Evolutionary conservation across 2,113 vertebrate species (phyloP), one percentile per base, ranked within the genome.

Genomic region (Eira barbara): DNA sequence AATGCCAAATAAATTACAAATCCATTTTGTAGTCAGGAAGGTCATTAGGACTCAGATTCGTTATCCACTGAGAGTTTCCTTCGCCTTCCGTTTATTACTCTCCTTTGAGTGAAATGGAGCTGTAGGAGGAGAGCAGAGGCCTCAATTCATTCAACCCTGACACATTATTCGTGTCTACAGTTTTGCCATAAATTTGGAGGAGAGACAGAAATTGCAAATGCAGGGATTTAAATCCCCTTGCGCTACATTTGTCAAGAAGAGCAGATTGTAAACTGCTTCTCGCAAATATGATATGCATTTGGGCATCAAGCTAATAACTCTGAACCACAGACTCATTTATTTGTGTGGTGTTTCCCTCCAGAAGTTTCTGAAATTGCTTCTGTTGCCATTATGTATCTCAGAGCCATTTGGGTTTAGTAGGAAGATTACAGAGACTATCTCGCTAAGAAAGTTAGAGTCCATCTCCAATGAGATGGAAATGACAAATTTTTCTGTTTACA

Each of bases 201-300:
- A 97, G 96, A 98, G 97, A 95, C 87, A 97, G 98, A 96, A 98
- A 98, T 18, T 95, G 97, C 98, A 97, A 97, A 98, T 89, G 92
- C 96, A 97, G 92, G 92, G 55, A 90, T 98, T 98, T 97, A 96
- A 97, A 96, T 94, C 97, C 98, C 97, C 98, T 76, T 20, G 92
- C 91, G 98, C 61, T 98, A 95, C 97, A 98, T 98, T 98, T 98
- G 92, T 98, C 97, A 98, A 97, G 96, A 97, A 0, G 89, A 98
- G 95, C 98, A 99, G 99, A 98, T 98, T 98, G 98, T 82, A 98
- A 99, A 99, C 98, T 98, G 98, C 98, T 97, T 98, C 95, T 96
- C 98, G 97, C 98, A 98, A 98, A 98, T 97, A 97, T 18, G 96
- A 98, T 95, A 97, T 52, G 97, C 97, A 97, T 98, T 98, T 98